Evolutionary conservation across 2,113 vertebrate species (phyloP).

Genomic region (Alexandromys fortis): DNA sequence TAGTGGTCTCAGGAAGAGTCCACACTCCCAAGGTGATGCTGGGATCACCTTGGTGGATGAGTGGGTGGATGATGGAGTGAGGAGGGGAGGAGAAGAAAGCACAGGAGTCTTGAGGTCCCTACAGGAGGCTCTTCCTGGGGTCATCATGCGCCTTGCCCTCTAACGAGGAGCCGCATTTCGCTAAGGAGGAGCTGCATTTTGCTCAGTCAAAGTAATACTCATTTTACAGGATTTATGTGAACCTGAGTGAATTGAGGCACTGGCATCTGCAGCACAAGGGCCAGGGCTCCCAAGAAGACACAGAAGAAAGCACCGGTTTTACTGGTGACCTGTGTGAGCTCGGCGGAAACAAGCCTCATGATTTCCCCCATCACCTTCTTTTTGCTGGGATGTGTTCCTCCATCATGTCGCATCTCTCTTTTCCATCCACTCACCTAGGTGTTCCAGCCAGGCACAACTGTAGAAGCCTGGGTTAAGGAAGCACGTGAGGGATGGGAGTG

Average conservation of each 20-base stretch:
- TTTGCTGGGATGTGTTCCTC: not conserved
- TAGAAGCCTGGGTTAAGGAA: not conserved
- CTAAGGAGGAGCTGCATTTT: not conserved
- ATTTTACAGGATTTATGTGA: not conserved
- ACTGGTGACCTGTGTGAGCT: not conserved
- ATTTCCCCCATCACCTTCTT: not conserved
- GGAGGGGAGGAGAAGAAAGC: not conserved
- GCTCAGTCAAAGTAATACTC: not conserved
- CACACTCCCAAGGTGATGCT: too few relatives aligned
- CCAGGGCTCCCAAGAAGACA: not conserved
- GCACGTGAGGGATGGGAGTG: not conserved
- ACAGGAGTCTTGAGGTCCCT: not conserved
- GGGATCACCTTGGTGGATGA: not conserved
- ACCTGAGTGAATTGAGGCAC: not conserved
- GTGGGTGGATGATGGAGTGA: not conserved
- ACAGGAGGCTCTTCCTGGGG: not conserved
- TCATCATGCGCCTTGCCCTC: not conserved
- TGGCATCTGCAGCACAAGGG: not conserved
- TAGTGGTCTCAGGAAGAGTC: not conserved
- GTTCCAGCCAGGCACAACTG: not conserved
- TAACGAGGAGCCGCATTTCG: not conserved
- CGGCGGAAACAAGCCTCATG: not conserved
- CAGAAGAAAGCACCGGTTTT: not conserved
- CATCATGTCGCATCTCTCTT: not conserved
- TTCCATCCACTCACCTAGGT: not conserved